Evolutionary conservation across 2,797 vertebrate species (phyloP).

Genomic region (Gallirallus australis): DNA sequence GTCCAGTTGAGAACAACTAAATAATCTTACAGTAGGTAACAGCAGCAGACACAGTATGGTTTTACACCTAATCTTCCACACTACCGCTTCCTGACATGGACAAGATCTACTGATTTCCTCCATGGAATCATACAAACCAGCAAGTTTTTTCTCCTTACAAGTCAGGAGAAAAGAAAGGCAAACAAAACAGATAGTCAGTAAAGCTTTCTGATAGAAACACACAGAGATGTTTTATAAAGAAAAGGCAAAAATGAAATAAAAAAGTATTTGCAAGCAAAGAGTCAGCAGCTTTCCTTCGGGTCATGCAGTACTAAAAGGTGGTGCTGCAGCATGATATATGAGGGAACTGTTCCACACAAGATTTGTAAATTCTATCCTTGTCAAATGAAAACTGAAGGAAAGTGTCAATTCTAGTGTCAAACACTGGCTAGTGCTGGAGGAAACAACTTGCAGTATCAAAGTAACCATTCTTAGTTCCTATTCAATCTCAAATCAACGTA

Average conservation of each 20-base stretch:
- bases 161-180: background rate
- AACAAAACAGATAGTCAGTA: background rate
- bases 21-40: background rate
- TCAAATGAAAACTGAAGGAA: background rate
- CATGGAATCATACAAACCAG: background rate
- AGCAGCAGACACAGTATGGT: background rate
- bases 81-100: background rate
- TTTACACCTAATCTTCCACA: background rate
- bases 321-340: background rate
- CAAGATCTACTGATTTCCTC: background rate
- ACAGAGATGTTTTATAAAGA: background rate
- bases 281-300: background rate
- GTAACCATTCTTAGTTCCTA: background rate
- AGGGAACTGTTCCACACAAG: background rate
- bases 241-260: background rate
- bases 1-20: background rate
- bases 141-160: background rate
- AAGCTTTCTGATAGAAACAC: background rate
- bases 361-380: background rate
- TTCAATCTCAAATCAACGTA: background rate
- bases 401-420: background rate
- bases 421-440: background rate
- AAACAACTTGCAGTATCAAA: background rate
- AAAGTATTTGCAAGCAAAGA: background rate
- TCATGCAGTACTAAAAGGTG: background rate